phyloP scores from a whole-genome alignment of 37 sponge, comb jelly and placozoan genomes.

The Hexactinellida sp. region DNA sequence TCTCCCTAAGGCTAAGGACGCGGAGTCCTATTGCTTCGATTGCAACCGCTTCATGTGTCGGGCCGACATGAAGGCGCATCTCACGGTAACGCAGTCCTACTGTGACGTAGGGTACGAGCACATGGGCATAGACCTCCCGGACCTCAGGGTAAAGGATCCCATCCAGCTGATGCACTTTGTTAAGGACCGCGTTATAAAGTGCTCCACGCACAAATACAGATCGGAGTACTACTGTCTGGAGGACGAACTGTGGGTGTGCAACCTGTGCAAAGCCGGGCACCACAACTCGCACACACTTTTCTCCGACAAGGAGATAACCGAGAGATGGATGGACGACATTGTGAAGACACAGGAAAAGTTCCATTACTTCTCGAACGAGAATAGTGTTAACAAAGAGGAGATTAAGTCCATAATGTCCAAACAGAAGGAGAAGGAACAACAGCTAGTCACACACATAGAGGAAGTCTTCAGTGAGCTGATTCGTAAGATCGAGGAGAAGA shows the following conservation, averaged over 20 bases:
- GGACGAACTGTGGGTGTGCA: not conserved
- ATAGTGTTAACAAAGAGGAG: not conserved
- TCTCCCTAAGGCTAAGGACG: not conserved
- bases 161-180: not conserved
- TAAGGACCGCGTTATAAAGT: not conserved
- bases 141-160: not conserved
- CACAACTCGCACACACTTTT: not conserved
- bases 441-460: not conserved
- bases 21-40: not conserved
- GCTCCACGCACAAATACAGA: not conserved
- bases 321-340: not conserved
- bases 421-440: not conserved
- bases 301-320: not conserved
- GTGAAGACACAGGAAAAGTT: not conserved
- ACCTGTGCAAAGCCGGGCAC: not conserved
- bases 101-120: conserved; percentile 4
- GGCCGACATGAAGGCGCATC: conserved; percentile 6
- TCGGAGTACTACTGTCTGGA: not conserved
- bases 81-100: not conserved
- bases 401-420: not conserved
- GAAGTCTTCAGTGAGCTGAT: not conserved
- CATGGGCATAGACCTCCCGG: not conserved
- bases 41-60: conserved; percentile 13
- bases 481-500: not conserved
- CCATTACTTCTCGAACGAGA: not conserved